Conservation (phyloP, 2,888 invertebrate species). For the Nephrocerus scutellatus region DNA sequence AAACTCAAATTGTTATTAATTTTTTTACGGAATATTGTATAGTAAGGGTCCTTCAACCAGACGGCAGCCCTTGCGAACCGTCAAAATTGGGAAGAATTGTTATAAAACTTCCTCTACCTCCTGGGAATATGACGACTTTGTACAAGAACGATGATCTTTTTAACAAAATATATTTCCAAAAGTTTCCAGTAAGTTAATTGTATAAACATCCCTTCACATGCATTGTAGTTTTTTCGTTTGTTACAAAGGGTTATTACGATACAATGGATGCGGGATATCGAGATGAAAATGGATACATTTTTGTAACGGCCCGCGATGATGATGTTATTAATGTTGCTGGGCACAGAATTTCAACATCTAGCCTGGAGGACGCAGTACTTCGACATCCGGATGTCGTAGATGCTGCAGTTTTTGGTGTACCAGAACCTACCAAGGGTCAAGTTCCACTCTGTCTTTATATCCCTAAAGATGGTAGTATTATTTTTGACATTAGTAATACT, state of each 20-base stretch:
- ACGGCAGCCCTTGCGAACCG: conserved; percentile 61
- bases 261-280: conserved; percentile 92
- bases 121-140: conserved; percentile 77
- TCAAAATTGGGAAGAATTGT: conserved; percentile 79
- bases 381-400: conserved; percentile 81
- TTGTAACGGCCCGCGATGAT: conserved; percentile 85
- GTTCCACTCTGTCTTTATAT: conserved; percentile 84
- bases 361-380: conserved; percentile 82
- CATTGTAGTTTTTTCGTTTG: not conserved
- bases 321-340: conserved; percentile 93
- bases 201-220: not conserved
- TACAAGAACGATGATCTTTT: conserved; percentile 76
- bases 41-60: conserved; percentile 62
- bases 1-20: not conserved
- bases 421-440: conserved; percentile 83
- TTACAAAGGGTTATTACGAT: conserved; percentile 62
- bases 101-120: conserved; percentile 79
- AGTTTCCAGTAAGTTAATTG: conserved; percentile 64
- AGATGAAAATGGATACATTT: conserved; percentile 76
- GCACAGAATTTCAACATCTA: conserved; percentile 81
- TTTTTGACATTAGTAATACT: conserved; percentile 30
- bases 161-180: conserved; percentile 72
- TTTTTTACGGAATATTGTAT: conserved; percentile 23
- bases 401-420: conserved; percentile 83
- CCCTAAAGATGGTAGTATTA: conserved; percentile 50